Evolutionary conservation across 1,140 invertebrate genomes (phyloP).

Genomic region (Phenacoccus solenopsis): DNA sequence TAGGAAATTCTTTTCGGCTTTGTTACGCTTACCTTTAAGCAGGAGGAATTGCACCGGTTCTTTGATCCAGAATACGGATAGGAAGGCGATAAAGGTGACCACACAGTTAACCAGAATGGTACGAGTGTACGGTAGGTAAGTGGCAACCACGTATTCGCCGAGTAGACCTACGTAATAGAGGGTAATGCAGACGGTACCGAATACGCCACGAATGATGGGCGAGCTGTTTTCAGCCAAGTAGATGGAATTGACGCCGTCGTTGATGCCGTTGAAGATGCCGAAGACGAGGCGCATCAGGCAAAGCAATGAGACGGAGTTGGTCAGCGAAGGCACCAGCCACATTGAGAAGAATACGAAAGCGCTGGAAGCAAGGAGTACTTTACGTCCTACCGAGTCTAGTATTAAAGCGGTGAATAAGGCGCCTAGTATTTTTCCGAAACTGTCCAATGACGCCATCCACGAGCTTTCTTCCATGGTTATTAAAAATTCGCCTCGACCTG

Average conservation of each 20-base stretch:
- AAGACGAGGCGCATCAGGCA: neutral
- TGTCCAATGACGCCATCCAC: neutral
- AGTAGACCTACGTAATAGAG: constrained; percentile 64
- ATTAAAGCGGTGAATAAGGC: neutral
- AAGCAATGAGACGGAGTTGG: neutral
- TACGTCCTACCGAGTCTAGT: neutral
- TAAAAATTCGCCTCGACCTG: neutral
- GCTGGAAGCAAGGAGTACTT: neutral
- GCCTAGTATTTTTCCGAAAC: neutral
- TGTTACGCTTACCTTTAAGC: constrained; percentile 41
- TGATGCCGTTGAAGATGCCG: constrained; percentile 44
- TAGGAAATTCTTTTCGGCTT: constrained; percentile 47
- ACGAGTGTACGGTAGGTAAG: constrained; percentile 49
- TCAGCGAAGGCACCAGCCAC: neutral
- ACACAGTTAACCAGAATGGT: constrained; percentile 49
- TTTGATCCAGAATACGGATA: constrained; percentile 57
- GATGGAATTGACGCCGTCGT: constrained; percentile 63
- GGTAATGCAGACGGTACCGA: constrained; percentile 65
- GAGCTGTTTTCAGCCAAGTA: constrained; percentile 67
- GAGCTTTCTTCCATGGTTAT: neutral
- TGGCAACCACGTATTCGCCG: constrained; percentile 58
- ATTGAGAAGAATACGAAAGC: neutral
- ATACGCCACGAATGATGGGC: constrained; percentile 24
- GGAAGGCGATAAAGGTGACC: constrained; percentile 46
- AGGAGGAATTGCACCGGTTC: constrained; percentile 65